Evolutionary conservation across 2,797 vertebrate genomes (phyloP), one percentile per base, ranked within the genome.

Genomic region (Pipistrellus nathusii): DNA sequence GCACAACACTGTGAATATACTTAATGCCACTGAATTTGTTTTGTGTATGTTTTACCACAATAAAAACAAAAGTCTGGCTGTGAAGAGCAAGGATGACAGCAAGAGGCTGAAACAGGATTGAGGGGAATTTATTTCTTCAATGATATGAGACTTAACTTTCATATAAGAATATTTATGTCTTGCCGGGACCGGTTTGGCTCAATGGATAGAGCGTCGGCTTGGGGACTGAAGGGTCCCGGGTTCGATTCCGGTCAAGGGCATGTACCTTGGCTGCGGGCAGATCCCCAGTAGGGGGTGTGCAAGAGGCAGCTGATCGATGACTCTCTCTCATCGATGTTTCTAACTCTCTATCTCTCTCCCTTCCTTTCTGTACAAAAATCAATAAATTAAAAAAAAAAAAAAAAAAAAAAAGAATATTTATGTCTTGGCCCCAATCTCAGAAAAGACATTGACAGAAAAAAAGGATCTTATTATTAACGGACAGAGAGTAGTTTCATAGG

Each of bases 71-170:
- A 82, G 27, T 87, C 59, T 86, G 18, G 41, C 55, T 73, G 32
- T 84, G 21, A 85, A 76, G 30, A 93, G 25, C 64, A 59, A 89
- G 46, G 59, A 86, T n/a, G 35, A 66, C 27, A 90, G 17, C 30
- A 87, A 83, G 27, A 93, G 12, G 27, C 59, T 85, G 27, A 90
- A 71, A n/a, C 30, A 9, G 5, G 23, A 84, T 8, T 76, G 32
- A 51, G 5, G 55, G 59, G 64, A 25, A 93, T 81, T 75, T 91
- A 55, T 93, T 21, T 93, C 57, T 59, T 85, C 32, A 81, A 64
- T 64, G n/a, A 80, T 64, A 15, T 78, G 51, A 44, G 59, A 92
- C 55, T 71, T 55, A 89, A 81, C 25, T 27, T 85, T 80, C 53
- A 57, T 46, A 17, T 53, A 41, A 20, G 18, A 90, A 51, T 87